Base-by-base conservation (phyloP, 1,140 invertebrate genomes). In the Dinoponera quadriceps region DNA sequence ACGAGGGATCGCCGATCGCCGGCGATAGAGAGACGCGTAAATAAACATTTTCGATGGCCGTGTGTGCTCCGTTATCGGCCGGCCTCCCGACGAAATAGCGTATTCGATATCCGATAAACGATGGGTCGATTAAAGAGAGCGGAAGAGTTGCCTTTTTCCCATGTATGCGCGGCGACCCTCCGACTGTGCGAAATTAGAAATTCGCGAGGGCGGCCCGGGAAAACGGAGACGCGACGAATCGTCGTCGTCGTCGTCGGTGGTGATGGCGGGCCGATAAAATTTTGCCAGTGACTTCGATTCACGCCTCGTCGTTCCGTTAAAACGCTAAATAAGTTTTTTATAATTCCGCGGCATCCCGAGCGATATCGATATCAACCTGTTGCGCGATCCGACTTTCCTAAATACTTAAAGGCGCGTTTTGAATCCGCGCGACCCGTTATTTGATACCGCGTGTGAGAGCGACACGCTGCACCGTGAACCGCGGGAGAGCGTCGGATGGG, bases 361-460 rank as follows among this genome's bases (percentile, higher is more conserved):
- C 73, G 63, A 71, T 78, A 78, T 86, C 73, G 62, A 57, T n/a
- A n/a, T 62, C 85, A 87, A 88, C 86, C 85, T 87, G 86, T 88
- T 88, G 86, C 85, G 9, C 44, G 2, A 60, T 57, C 57, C 51
- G 63, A 85, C 87, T 87, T 87, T 88, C 72, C 71, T 85, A 87
- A 87, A 88, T 82, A 82, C 63, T 87, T 59, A 60, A 87, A 59
- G 29, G 38, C n/a, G 86, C 85, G 83, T 80, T 80, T 33, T 4
- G 14, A 7, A 14, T 57, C 25, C 22, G 14, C 29, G 48, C 18
- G n/a, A 16, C 11, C 25, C 16, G 20, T 22, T 63, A 9, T 13
- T 16, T 62, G 18, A 5, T 9, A 11, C 4, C 38, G 38, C 11
- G 38, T 44, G 38, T 44, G 51, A 75, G 25, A 62, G 51, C 38